A percentile compares a stretch with the other conserved stretches of the same genome.
Conservation (phyloP, 2,113 vertebrate genomes). For the Cettia cetti region DNA sequence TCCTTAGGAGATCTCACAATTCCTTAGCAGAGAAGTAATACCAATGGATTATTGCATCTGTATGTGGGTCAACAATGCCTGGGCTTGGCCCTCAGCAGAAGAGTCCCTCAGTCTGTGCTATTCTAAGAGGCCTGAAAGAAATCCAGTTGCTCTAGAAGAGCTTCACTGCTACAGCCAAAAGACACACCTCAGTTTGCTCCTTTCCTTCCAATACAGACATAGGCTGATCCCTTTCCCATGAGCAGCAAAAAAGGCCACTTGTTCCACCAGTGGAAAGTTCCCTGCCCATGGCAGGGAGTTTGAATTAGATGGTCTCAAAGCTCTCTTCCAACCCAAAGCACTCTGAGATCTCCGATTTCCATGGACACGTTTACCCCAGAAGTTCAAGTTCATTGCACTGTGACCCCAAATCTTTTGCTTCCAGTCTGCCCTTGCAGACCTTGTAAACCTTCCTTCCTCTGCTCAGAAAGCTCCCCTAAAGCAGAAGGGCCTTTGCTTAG, state of each 20-base stretch:
- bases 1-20: neutral
- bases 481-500: neutral
- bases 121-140: neutral
- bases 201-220: neutral
- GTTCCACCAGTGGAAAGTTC: neutral
- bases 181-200: neutral
- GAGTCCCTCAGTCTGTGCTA: neutral
- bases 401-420: neutral
- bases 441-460: neutral
- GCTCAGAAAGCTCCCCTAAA: neutral
- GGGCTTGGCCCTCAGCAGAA: neutral
- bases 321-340: neutral
- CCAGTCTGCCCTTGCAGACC: neutral
- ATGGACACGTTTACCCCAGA: neutral
- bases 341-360: neutral
- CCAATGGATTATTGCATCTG: neutral
- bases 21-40: neutral
- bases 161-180: neutral
- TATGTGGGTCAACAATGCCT: neutral
- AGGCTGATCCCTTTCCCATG: neutral
- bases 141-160: neutral
- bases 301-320: neutral
- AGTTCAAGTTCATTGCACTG: neutral
- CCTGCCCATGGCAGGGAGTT: neutral
- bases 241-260: neutral